These are phyloP conservation scores for Paelopatides confundens DNA, from an alignment of 53 echinoderm and acorn worm genomes.

Conservation along the genomic window DNA sequence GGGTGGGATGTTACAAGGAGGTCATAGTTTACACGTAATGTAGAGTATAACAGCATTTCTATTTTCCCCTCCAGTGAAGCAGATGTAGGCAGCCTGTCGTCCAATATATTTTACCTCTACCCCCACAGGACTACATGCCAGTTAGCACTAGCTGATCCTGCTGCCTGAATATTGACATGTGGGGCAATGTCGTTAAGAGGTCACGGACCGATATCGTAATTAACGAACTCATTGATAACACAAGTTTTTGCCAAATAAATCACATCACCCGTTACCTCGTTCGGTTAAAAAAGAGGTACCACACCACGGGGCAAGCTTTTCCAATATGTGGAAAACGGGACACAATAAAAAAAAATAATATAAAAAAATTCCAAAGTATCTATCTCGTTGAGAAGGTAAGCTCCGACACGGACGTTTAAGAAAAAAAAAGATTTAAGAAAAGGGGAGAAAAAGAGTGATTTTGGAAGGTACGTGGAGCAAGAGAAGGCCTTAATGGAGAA, in stretches of 20 bases:
- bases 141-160: neutral
- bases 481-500: neutral
- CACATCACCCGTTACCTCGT: neutral
- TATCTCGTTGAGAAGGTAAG: neutral
- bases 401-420: neutral
- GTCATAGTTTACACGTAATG: too few relatives aligned
- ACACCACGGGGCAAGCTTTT: too few relatives aligned
- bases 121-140: conserved; percentile 31
- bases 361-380: neutral
- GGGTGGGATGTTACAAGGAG: too few relatives aligned
- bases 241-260: neutral
- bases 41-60: conserved; percentile 19
- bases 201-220: neutral
- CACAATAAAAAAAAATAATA: neutral
- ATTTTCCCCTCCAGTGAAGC: conserved; percentile 44
- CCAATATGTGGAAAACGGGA: neutral
- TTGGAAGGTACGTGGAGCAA: neutral
- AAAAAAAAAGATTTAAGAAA: neutral
- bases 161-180: neutral
- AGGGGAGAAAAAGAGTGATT: neutral
- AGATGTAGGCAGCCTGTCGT: conserved; percentile 35
- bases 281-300: neutral
- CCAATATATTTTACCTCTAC: conserved; percentile 6
- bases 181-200: conserved; percentile 22
- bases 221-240: neutral